Evolutionary conservation across 1,140 invertebrate species (phyloP).

Genomic region (Drosophila orena): DNA sequence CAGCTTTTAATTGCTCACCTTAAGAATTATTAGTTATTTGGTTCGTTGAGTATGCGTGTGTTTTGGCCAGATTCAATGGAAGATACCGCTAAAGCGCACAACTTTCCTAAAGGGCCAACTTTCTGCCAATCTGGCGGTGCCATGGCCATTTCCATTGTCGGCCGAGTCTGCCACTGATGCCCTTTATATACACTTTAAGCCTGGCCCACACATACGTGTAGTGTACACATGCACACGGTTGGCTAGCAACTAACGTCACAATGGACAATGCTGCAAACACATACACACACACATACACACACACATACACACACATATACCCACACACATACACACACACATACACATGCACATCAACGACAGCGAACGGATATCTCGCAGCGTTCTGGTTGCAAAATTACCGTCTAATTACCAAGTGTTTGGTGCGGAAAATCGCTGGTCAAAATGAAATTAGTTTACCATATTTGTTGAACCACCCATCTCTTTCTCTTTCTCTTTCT

Average conservation of each 20-base stretch:
- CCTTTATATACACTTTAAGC: constrained; percentile 3
- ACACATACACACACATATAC: too few species aligned
- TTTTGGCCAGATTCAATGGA: background rate
- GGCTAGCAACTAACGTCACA: constrained; percentile 27
- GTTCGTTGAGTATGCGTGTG: background rate
- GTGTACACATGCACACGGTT: background rate
- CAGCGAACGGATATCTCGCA: background rate
- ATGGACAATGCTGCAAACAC: background rate
- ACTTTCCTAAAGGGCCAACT: background rate
- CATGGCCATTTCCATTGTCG: background rate
- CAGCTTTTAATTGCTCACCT: background rate
- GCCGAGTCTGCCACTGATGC: background rate
- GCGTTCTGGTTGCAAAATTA: background rate
- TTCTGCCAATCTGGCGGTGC: background rate
- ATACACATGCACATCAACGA: too few species aligned
- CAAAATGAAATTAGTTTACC: constrained; percentile 2
- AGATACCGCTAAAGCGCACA: background rate
- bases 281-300: too few species aligned
- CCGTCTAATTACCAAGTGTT: constrained; percentile 6
- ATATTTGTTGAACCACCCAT: constrained; percentile 58
- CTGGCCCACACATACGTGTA: background rate
- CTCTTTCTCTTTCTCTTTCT: background rate
- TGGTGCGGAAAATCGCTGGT: background rate
- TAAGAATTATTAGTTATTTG: background rate
- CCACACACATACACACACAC: too few species aligned